Evolutionary conservation across 2,113 vertebrate species (phyloP), one percentile per base, ranked within the genome.

Genomic region (Rhineura floridana): DNA sequence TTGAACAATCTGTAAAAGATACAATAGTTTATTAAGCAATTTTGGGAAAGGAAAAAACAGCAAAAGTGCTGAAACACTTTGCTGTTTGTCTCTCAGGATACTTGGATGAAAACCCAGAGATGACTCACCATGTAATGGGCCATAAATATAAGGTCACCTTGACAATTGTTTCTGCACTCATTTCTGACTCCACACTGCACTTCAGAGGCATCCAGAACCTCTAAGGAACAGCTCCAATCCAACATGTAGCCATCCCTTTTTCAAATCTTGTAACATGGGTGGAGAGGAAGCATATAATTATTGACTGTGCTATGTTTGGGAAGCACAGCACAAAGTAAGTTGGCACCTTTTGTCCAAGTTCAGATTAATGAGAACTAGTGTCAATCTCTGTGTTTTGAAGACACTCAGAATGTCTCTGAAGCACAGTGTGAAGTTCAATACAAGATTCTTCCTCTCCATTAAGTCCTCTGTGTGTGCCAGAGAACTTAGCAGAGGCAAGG

Each of bases 11-110:
- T 48, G 5, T 39, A 50, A 0, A 19, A 2, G 0, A 3, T 3
- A 76, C 10, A 42, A 48, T 69, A 6, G 0, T 87, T 30, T 77
- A 87, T 76, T 81, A 70, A 78, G 39, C 25, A 86, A 73, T 78
- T 82, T 77, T 83, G 48, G 17, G 86, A 81, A 63, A 44, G 15
- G 6, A 21, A 75, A 50, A 6, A 9, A 21, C n/a, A 50, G 3
- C 70, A 83, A 81, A 87, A 88, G 62, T 7, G 42, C 48, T 79
- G 87, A 69, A 88, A 81, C 10, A 46, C 25, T n/a, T 46, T n/a
- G 39, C 3, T 63, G 55, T 44, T 12, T 33, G 39, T 36, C 17
- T 72, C n/a, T 6, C 52, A 23, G 44, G 9, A 15, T 76, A 76
- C 19, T 76, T 85, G 28, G 21, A 85, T 76, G 17, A 62, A 77